phyloP scores from a whole-genome alignment of 2,797 vertebrate genomes.

The Furcifer pardalis region DNA sequence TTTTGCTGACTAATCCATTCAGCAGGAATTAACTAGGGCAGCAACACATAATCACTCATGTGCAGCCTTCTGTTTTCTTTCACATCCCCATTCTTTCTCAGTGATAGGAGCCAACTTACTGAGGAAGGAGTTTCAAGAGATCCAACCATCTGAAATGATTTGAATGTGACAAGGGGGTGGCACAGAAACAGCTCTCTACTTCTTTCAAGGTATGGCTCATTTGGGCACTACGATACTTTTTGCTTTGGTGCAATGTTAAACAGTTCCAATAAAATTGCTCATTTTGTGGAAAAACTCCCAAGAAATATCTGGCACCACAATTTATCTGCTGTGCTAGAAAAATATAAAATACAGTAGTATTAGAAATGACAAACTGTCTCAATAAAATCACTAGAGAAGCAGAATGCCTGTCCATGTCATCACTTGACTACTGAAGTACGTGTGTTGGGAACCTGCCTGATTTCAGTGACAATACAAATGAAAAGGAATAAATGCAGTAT shows the following conservation, averaged over 20 bases:
- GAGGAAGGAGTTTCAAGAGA: not conserved
- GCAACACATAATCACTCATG: not conserved
- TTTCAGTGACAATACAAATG: no score
- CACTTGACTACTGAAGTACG: no score
- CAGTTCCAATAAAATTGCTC: not conserved
- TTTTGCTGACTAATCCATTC: constrained; percentile 24
- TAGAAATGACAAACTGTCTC: no score
- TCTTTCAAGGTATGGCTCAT: not conserved
- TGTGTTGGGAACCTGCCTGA: no score
- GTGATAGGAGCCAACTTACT: not conserved
- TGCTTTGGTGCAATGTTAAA: not conserved
- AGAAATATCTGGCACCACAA: not conserved
- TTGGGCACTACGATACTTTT: not conserved
- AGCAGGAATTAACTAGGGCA: not conserved
- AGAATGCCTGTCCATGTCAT: no score
- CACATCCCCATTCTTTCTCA: not conserved
- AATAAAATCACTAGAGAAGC: no score
- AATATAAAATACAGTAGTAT: no score
- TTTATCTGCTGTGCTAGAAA: not conserved
- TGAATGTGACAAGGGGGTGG: not conserved
- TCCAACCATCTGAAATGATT: not conserved
- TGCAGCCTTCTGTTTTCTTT: not conserved
- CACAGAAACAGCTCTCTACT: not conserved
- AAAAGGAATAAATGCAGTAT: not conserved
- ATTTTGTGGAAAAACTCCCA: not conserved